Evolutionary conservation across 2,113 vertebrate genomes (phyloP).

Genomic region (Taurulus bubalis): DNA sequence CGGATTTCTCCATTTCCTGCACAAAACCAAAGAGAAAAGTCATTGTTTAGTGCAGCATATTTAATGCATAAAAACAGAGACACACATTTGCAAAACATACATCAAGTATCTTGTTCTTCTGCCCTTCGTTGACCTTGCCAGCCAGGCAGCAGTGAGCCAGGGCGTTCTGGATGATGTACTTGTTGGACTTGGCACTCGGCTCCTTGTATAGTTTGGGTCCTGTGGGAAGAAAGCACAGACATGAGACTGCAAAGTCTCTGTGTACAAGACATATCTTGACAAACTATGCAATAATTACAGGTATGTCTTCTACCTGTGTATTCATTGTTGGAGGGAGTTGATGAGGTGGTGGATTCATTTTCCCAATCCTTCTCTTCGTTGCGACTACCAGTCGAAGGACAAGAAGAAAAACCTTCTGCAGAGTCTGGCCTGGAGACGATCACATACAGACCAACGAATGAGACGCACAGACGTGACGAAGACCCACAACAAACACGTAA

Average conservation of each 20-base stretch:
- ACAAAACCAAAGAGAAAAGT: slow-evolving; percentile 4
- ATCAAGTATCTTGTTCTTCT: slow-evolving; percentile 98
- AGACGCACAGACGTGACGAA: slow-evolving; percentile 5
- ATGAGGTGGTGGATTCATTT: slow-evolving; percentile 95
- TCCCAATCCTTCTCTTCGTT: slow-evolving; percentile 99
- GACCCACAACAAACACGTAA: slow-evolving; percentile 8
- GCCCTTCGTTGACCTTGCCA: slow-evolving; percentile 97
- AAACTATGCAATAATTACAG: not conserved
- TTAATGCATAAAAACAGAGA: not conserved
- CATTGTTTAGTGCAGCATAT: not conserved
- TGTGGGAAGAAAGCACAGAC: slow-evolving; percentile 58
- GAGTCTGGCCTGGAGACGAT: slow-evolving; percentile 90
- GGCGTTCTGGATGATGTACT: slow-evolving; percentile 98
- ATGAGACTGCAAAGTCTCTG: slow-evolving; percentile 23
- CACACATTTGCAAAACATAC: slow-evolving; percentile 77
- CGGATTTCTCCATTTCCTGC: slow-evolving; percentile 98
- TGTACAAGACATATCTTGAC: not conserved
- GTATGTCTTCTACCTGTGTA: slow-evolving; percentile 89
- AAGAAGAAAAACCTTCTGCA: slow-evolving; percentile 92
- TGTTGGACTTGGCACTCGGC: slow-evolving; percentile 98
- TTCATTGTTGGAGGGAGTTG: slow-evolving; percentile 94
- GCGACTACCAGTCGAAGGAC: slow-evolving; percentile 89
- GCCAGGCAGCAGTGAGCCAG: slow-evolving; percentile 97
- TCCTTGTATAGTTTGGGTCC: slow-evolving; percentile 99
- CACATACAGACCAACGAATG: slow-evolving; percentile 48